Percentiles rank a stretch among this genome's conserved stretches.
These are phyloP conservation scores for Scaptomyza parva DNA, from an alignment of 2,888 invertebrate species.

Conservation along the genomic window DNA sequence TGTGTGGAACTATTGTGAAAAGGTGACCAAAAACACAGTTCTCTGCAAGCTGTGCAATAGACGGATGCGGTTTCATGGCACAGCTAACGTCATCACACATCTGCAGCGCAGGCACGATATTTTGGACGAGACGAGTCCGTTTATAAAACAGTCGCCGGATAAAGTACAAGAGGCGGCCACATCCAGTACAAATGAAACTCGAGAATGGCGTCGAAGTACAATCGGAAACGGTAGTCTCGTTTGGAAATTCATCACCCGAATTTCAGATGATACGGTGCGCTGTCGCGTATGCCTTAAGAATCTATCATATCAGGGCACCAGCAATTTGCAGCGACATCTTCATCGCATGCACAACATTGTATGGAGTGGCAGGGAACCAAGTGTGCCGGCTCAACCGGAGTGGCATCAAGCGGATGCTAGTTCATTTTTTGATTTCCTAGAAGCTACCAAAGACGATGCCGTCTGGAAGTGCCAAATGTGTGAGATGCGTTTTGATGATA, in stretches of 20 bases:
- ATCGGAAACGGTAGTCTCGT: conserved; percentile 60
- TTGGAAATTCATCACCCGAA: conserved; percentile 72
- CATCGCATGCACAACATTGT: conserved; percentile 79
- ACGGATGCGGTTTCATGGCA: conserved; percentile 78
- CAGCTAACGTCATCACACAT: conserved; percentile 79
- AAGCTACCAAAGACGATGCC: conserved; percentile 22
- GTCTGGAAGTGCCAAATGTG: conserved; percentile 73
- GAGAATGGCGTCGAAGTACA: neutral
- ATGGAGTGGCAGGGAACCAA: conserved; percentile 28
- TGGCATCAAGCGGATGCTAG: conserved; percentile 19
- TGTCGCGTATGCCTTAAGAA: conserved; percentile 75
- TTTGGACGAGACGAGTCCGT: conserved; percentile 34
- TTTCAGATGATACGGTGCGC: conserved; percentile 69
- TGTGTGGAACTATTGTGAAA: conserved; percentile 78
- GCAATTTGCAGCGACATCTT: conserved; percentile 76
- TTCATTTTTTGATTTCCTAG: conserved; percentile 44
- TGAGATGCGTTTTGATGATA: conserved; percentile 57
- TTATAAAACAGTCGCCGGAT: conserved; percentile 18
- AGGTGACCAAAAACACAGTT: conserved; percentile 68
- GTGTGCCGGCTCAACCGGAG: conserved; percentile 9
- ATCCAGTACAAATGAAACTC: conserved; percentile 44
- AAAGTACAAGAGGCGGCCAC: conserved; percentile 50
- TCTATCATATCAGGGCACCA: conserved; percentile 77
- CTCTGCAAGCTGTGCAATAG: conserved; percentile 72
- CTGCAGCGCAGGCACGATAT: conserved; percentile 74